phyloP scores from a whole-genome alignment of 1,140 invertebrate genomes.

The Drosophila nasuta region DNA sequence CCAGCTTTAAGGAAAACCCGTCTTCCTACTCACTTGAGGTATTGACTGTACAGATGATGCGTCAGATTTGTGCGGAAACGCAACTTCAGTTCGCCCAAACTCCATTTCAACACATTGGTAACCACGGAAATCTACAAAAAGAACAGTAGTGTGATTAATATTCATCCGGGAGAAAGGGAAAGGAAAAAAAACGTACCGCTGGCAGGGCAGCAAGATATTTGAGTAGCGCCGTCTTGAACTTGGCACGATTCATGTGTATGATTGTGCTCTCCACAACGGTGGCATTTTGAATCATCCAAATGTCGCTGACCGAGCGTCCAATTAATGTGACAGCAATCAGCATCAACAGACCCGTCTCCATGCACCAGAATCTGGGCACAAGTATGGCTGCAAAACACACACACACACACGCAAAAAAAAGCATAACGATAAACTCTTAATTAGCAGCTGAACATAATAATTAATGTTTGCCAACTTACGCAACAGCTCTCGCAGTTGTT shows the following conservation, averaged over 20 bases:
- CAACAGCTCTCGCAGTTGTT: constrained; percentile 91
- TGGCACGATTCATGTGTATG: constrained; percentile 92
- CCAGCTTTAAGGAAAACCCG: no score
- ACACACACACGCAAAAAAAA: no score
- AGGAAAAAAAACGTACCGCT: constrained; percentile 86
- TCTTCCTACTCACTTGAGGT: constrained; percentile 92
- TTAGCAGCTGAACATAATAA: background rate
- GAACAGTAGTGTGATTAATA: constrained; percentile 12
- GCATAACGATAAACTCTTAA: background rate
- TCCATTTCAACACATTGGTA: constrained; percentile 97
- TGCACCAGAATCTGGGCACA: constrained; percentile 91
- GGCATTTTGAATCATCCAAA: constrained; percentile 98
- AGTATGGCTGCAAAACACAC: constrained; percentile 87
- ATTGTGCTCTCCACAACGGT: constrained; percentile 98
- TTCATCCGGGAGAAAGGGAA: no score
- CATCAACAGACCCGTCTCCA: constrained; percentile 92
- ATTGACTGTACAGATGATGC: constrained; percentile 94
- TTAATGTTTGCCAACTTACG: constrained; percentile 74
- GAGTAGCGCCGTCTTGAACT: constrained; percentile 91
- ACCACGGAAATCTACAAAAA: constrained; percentile 91
- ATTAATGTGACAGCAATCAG: constrained; percentile 93
- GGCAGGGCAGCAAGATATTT: constrained; percentile 93
- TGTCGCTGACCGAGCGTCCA: constrained; percentile 95
- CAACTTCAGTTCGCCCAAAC: constrained; percentile 96
- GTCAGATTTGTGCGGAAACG: constrained; percentile 95